Conservation (phyloP, 2,888 invertebrate genomes). For the Eupithecia inturbata region DNA sequence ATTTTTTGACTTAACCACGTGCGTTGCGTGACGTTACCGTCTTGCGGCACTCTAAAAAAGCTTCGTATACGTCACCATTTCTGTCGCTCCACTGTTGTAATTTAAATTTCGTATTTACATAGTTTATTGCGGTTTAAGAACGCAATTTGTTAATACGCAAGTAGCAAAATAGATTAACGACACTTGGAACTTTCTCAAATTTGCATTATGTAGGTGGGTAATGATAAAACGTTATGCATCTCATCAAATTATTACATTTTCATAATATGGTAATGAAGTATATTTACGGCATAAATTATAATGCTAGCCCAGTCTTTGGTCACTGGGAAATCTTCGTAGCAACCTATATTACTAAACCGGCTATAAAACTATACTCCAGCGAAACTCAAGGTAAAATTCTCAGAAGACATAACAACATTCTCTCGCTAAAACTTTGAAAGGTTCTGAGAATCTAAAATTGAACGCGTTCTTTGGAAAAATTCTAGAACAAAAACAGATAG, state of each 20-base stretch:
- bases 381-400: background rate
- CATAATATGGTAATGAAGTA: slow-evolving; percentile 24
- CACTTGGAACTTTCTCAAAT: slow-evolving; percentile 40
- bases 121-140: slow-evolving; percentile 76
- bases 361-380: background rate
- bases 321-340: slow-evolving; percentile 4
- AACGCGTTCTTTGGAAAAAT: background rate
- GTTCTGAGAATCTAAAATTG: background rate
- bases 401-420: background rate
- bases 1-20: too few relatives aligned
- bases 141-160: slow-evolving; percentile 72
- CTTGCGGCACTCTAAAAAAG: slow-evolving; percentile 7
- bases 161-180: slow-evolving; percentile 61
- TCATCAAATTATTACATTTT: slow-evolving; percentile 29
- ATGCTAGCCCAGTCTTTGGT: background rate
- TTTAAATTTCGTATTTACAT: slow-evolving; percentile 78
- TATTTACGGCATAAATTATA: slow-evolving; percentile 13
- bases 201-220: slow-evolving; percentile 30
- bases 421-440: background rate
- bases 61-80: slow-evolving; percentile 40
- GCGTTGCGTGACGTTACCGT: slow-evolving; percentile 4
- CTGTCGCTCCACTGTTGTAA: slow-evolving; percentile 65
- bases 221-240: slow-evolving; percentile 25
- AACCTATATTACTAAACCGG: background rate
- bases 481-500: background rate